Evolutionary conservation across 2,797 vertebrate species (phyloP).

Genomic region (Podarcis siculus): DNA sequence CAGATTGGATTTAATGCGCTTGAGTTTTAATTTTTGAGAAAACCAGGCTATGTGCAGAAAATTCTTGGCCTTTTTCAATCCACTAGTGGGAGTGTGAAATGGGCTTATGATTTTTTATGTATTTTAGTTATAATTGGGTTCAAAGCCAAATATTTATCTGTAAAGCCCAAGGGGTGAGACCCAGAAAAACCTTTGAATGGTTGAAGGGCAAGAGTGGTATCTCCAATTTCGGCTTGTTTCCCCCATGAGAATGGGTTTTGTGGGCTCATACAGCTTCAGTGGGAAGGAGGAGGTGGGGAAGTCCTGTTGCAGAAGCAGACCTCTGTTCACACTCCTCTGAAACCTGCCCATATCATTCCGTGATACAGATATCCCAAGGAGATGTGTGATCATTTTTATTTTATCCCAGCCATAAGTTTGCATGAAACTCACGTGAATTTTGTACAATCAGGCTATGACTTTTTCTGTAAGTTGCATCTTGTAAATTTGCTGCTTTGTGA

Average conservation of each 20-base stretch:
- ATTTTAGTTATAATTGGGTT: background rate
- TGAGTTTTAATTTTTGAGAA: background rate
- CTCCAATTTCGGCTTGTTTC: background rate
- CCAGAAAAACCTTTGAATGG: too few species aligned
- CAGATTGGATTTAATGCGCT: background rate
- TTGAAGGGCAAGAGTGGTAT: too few species aligned
- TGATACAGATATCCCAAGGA: background rate
- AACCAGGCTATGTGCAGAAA: background rate
- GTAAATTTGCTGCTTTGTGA: background rate
- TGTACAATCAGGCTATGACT: background rate
- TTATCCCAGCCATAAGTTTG: background rate
- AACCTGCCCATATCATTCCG: background rate
- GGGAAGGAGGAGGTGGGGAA: background rate
- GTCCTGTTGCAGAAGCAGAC: background rate
- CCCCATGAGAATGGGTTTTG: background rate
- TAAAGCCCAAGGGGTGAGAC: background rate
- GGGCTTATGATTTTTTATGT: background rate
- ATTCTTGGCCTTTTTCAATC: background rate
- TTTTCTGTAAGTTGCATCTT: background rate
- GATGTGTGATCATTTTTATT: background rate
- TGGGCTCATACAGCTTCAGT: background rate
- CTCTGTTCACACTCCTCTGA: background rate
- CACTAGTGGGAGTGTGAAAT: background rate
- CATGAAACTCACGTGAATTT: background rate
- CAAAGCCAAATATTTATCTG: background rate